Percentiles rank a stretch among this genome's conserved stretches.
phyloP scores from a whole-genome alignment of 2,797 vertebrate genomes.

The Pseudochromis fuscus region DNA sequence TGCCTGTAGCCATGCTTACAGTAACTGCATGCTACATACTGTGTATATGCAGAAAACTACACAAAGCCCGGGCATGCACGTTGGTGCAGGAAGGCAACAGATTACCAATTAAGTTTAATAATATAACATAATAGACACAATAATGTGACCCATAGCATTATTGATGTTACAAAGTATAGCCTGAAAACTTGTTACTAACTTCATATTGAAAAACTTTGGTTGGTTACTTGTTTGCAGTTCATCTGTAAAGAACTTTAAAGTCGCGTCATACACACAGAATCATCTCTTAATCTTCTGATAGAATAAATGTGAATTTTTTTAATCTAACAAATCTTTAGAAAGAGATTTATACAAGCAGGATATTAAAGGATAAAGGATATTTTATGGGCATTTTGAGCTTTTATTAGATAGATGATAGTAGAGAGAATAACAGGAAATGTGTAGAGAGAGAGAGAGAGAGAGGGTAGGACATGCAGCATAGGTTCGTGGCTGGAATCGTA shows the following conservation, averaged over 20 bases:
- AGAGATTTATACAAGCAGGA: not conserved
- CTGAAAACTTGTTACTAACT: not conserved
- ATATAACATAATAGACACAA: not conserved
- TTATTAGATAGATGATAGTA: too few species aligned
- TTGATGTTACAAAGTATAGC: not conserved
- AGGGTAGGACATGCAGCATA: too few species aligned
- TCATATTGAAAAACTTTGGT: not conserved
- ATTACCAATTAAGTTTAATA: not conserved
- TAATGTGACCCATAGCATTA: not conserved
- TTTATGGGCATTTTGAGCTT: too few species aligned
- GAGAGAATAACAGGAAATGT: too few species aligned
- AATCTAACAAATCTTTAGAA: not conserved
- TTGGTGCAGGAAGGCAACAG: not conserved
- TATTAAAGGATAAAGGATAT: too few species aligned
- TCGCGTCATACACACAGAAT: not conserved
- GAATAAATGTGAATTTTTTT: not conserved
- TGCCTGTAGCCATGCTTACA: constrained; percentile 8
- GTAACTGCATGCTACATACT: not conserved
- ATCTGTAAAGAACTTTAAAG: not conserved
- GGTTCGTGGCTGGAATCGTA: too few species aligned
- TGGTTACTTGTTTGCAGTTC: not conserved
- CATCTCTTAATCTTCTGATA: not conserved
- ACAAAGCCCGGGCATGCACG: not conserved
- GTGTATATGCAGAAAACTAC: not conserved
- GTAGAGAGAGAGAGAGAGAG: too few species aligned